These are phyloP conservation scores for Drosophila merina DNA, from an alignment of 2,888 invertebrate species.

Conservation along the genomic window DNA sequence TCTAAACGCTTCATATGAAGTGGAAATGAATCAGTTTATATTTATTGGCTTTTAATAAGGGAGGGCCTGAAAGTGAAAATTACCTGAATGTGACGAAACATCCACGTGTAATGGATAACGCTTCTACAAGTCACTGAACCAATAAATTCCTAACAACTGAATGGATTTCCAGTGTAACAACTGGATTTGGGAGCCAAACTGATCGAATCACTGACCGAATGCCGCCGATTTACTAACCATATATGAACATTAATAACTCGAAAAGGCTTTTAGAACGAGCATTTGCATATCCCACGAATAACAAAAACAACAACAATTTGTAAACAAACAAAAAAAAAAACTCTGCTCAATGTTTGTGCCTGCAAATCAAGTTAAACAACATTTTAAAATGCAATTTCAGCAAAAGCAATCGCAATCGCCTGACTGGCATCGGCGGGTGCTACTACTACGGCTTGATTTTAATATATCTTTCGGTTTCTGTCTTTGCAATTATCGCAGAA, in stretches of 20 bases:
- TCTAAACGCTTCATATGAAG: neutral
- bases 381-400: constrained; percentile 52
- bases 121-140: too few relatives aligned
- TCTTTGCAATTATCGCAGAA: constrained; percentile 5
- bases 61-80: too few relatives aligned
- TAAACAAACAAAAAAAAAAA: neutral
- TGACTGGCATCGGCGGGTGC: neutral
- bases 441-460: neutral
- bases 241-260: constrained; percentile 45
- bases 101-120: too few relatives aligned
- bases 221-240: constrained; percentile 29
- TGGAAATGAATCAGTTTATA: neutral
- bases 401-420: constrained; percentile 11
- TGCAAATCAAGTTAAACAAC: constrained; percentile 70
- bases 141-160: too few relatives aligned
- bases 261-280: constrained; percentile 51
- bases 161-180: neutral
- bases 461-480: neutral
- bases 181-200: constrained; percentile 4
- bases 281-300: constrained; percentile 29
- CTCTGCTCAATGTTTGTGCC: constrained; percentile 31
- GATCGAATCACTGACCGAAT: constrained; percentile 24
- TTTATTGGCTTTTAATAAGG: constrained; percentile 4
- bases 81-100: too few relatives aligned
- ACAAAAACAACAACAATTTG: constrained; percentile 5